Conservation (phyloP, 2,113 vertebrate genomes). For the Pollachius pollachius region DNA sequence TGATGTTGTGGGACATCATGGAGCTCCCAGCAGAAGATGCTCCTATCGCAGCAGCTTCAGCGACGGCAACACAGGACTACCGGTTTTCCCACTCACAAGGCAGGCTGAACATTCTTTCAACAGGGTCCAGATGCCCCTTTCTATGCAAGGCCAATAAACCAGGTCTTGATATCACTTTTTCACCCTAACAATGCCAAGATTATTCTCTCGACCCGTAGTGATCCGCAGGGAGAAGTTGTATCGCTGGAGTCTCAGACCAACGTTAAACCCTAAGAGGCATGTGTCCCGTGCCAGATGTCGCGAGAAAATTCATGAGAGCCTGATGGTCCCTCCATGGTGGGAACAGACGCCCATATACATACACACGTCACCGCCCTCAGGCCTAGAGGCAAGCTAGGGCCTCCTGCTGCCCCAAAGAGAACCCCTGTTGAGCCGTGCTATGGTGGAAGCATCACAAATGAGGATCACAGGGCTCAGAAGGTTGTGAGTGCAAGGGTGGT, state of each 20-base stretch:
- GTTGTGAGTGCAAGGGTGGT: too few species aligned
- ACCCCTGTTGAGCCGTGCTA: neutral
- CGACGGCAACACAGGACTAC: too few species aligned
- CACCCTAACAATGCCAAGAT: neutral
- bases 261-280: constrained; percentile 2
- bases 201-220: constrained; percentile 8
- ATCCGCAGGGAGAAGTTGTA: constrained; percentile 6
- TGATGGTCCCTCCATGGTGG: neutral
- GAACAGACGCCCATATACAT: neutral
- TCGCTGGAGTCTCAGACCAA: constrained; percentile 4
- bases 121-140: neutral
- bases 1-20: neutral
- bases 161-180: neutral
- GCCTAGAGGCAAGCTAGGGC: neutral
- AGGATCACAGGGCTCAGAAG: neutral
- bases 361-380: neutral
- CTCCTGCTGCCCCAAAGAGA: neutral
- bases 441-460: neutral
- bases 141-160: neutral
- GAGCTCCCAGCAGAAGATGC: neutral
- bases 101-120: neutral
- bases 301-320: neutral
- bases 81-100: too few species aligned
- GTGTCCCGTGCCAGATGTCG: constrained; percentile 7
- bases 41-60: neutral